A percentile compares a stretch with the other conserved stretches of the same genome.
phyloP scores from a whole-genome alignment of 1,140 invertebrate species.

The Mylabris phalerata region DNA sequence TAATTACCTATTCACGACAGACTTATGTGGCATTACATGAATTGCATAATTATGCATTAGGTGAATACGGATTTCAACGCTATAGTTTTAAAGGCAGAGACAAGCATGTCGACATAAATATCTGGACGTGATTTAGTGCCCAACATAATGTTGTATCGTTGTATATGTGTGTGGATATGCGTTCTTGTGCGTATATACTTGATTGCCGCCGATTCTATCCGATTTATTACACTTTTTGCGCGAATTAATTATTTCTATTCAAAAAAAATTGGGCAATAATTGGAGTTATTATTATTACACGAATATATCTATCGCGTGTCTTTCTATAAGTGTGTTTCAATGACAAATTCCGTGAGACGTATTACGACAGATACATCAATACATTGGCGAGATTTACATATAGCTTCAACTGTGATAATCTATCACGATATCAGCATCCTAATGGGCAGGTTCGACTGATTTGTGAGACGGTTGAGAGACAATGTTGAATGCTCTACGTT shows the following conservation, averaged over 20 bases:
- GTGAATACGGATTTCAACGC: conserved; percentile 17
- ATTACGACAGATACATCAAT: conserved; percentile 28
- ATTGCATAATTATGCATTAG: conserved; percentile 21
- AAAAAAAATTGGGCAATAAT: too few relatives aligned
- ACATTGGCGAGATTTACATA: conserved; percentile 25
- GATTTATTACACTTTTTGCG: too few relatives aligned
- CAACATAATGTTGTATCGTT: conserved; percentile 1
- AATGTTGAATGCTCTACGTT: conserved; percentile 16
- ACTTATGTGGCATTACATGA: conserved; percentile 22
- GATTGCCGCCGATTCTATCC: too few relatives aligned
- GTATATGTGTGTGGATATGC: not conserved
- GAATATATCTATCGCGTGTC: not conserved
- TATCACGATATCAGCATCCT: conserved; percentile 30
- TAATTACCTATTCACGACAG: conserved; percentile 19
- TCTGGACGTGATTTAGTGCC: conserved; percentile 13
- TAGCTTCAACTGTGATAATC: conserved; percentile 21
- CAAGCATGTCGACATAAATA: conserved; percentile 15
- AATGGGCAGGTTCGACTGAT: conserved; percentile 27
- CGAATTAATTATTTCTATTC: too few relatives aligned
- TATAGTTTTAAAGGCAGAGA: conserved; percentile 16
- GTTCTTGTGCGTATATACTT: conserved; percentile 5
- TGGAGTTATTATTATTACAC: too few relatives aligned
- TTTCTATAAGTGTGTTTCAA: not conserved
- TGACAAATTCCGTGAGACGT: conserved; percentile 26
- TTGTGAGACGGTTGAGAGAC: conserved; percentile 20